Conservation (phyloP, 1,140 invertebrate species). For the Phymastichus coffea region DNA sequence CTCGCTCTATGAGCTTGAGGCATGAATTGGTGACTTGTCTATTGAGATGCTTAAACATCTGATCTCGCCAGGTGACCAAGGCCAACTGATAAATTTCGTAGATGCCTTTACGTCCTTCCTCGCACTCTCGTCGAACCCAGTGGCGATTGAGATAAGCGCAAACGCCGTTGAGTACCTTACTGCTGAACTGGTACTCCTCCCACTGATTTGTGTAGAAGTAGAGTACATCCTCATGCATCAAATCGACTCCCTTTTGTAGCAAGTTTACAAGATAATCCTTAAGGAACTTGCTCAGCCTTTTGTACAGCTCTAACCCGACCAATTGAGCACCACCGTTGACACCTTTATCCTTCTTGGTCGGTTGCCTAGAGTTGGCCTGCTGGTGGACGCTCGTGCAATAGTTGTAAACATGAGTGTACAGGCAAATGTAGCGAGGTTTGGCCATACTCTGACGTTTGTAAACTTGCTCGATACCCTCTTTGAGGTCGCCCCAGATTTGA, state of each 20-base stretch:
- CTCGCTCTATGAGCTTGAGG: slow-evolving; percentile 92
- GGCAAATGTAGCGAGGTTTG: slow-evolving; percentile 83
- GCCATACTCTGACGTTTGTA: slow-evolving; percentile 84
- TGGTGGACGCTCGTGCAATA: slow-evolving; percentile 95
- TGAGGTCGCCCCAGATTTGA: slow-evolving; percentile 95
- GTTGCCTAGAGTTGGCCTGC: slow-evolving; percentile 56
- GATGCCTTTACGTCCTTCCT: slow-evolving; percentile 94
- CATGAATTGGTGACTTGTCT: slow-evolving; percentile 96
- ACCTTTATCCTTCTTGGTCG: slow-evolving; percentile 54
- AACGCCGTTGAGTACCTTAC: slow-evolving; percentile 95
- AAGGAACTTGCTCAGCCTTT: slow-evolving; percentile 88
- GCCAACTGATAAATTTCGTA: slow-evolving; percentile 98
- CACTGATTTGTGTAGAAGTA: slow-evolving; percentile 96
- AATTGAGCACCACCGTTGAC: slow-evolving; percentile 81
- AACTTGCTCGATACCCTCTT: slow-evolving; percentile 89
- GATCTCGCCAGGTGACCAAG: slow-evolving; percentile 95
- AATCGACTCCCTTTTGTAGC: slow-evolving; percentile 82
- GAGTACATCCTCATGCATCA: slow-evolving; percentile 94
- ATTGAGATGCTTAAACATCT: slow-evolving; percentile 90
- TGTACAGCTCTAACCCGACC: slow-evolving; percentile 94
- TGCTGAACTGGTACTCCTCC: slow-evolving; percentile 98
- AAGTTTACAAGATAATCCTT: slow-evolving; percentile 81
- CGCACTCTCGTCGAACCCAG: slow-evolving; percentile 97
- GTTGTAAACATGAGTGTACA: slow-evolving; percentile 96
- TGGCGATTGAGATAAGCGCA: slow-evolving; percentile 97